phyloP scores from a whole-genome alignment of 2,797 vertebrate genomes.

The Phylloscopus collybita region DNA sequence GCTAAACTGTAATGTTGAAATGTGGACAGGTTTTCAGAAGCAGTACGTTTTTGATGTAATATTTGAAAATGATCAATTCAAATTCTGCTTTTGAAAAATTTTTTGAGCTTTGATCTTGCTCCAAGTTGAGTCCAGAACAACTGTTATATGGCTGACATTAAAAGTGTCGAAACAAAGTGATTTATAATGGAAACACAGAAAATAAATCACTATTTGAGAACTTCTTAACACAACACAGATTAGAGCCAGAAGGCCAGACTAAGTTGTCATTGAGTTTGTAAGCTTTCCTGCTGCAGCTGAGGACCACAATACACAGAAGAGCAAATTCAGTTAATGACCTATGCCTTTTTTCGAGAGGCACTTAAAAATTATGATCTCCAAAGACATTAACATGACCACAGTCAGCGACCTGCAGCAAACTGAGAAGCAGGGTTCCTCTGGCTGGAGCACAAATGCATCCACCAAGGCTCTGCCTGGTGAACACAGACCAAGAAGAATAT shows the following conservation, averaged over 20 bases:
- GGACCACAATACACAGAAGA: not conserved
- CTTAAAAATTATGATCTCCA: not conserved
- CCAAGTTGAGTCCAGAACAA: slow-evolving; percentile 56
- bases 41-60: slow-evolving; percentile 12
- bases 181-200: slow-evolving; percentile 69
- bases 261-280: slow-evolving; percentile 33
- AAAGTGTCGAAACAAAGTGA: slow-evolving; percentile 58
- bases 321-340: not conserved
- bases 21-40: slow-evolving; percentile 39
- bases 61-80: slow-evolving; percentile 47
- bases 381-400: not conserved
- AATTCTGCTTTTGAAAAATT: slow-evolving; percentile 44
- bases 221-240: slow-evolving; percentile 60
- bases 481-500: not conserved
- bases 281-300: slow-evolving; percentile 27
- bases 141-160: slow-evolving; percentile 22
- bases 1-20: not conserved
- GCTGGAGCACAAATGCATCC: not conserved
- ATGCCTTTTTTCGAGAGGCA: not conserved
- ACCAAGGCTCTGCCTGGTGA: not conserved
- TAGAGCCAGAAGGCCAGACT: slow-evolving; percentile 68
- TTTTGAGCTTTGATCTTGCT: slow-evolving; percentile 49
- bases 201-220: slow-evolving; percentile 73
- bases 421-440: not conserved
- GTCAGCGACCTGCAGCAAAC: not conserved